Evolutionary conservation across 2,888 invertebrate genomes (phyloP).

Genomic region (Rhamnusium bicolor): DNA sequence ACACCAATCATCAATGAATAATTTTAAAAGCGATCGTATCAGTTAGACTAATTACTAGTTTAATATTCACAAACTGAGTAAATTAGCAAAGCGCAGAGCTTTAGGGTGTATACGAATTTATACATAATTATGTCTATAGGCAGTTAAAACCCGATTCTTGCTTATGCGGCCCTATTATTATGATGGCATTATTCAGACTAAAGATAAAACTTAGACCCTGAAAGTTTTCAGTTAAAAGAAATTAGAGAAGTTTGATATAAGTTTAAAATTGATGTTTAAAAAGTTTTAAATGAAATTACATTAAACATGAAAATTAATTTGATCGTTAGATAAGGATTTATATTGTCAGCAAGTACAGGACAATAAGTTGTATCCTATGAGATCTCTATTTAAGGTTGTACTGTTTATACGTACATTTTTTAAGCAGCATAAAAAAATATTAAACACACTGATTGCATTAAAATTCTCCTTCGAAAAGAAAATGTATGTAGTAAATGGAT

Average conservation of each 20-base stretch:
- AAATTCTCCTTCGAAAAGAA: too few relatives aligned
- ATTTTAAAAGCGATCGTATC: too few relatives aligned
- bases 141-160: background rate
- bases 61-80: background rate
- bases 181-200: constrained; percentile 27
- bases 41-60: background rate
- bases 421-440: too few relatives aligned
- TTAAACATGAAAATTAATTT: constrained; percentile 39
- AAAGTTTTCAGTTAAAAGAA: constrained; percentile 40
- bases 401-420: too few relatives aligned
- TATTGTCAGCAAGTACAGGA: background rate
- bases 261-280: constrained; percentile 40
- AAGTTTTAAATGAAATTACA: constrained; percentile 38
- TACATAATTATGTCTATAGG: constrained; percentile 23
- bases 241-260: constrained; percentile 39
- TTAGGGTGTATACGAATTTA: constrained; percentile 4
- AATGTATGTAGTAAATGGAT: too few relatives aligned
- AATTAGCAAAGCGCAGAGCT: background rate
- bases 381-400: too few relatives aligned
- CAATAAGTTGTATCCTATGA: too few relatives aligned
- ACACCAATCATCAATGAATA: too few relatives aligned
- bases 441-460: too few relatives aligned
- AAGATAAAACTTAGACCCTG: constrained; percentile 38
- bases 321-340: background rate
- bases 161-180: constrained; percentile 18